Evolutionary conservation across 1,140 invertebrate genomes (phyloP).

Genomic region (Dolichoris vasculosae): DNA sequence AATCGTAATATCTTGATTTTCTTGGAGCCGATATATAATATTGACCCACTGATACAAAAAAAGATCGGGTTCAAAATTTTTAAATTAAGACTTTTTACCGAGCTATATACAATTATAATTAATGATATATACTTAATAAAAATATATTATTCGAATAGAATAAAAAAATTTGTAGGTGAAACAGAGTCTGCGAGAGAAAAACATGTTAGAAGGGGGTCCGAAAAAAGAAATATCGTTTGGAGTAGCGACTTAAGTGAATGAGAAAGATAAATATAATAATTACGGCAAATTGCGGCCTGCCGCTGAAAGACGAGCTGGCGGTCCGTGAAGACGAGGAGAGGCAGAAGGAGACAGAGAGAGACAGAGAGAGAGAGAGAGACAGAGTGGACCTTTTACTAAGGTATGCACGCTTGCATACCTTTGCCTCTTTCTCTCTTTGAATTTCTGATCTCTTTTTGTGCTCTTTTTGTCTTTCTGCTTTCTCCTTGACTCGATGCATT

Average conservation of each 20-base stretch:
- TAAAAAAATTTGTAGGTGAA: constrained; percentile 25
- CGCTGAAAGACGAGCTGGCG: constrained; percentile 57
- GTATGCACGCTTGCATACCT: constrained; percentile 45
- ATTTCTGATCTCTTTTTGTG: constrained; percentile 35
- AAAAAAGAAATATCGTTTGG: constrained; percentile 46
- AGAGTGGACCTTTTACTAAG: constrained; percentile 44
- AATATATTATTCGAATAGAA: not conserved
- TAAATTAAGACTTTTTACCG: not conserved
- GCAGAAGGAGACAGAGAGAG: not conserved
- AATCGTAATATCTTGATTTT: not conserved
- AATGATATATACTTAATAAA: constrained; percentile 16
- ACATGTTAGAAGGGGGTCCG: constrained; percentile 14
- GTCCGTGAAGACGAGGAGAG: constrained; percentile 13
- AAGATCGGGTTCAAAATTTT: not conserved
- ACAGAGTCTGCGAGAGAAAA: constrained; percentile 23
- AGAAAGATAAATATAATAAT: constrained; percentile 73
- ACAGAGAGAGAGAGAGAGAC: not conserved
- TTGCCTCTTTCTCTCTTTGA: constrained; percentile 41
- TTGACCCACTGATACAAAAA: not conserved
- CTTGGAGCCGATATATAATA: not conserved
- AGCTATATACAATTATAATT: constrained; percentile 9
- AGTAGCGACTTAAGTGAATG: constrained; percentile 67
- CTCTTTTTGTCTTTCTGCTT: constrained; percentile 38
- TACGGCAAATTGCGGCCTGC: constrained; percentile 68
- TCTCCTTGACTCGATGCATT: not conserved